Conservation (phyloP, 1,140 invertebrate genomes). For the Sycophaga agraensis region DNA sequence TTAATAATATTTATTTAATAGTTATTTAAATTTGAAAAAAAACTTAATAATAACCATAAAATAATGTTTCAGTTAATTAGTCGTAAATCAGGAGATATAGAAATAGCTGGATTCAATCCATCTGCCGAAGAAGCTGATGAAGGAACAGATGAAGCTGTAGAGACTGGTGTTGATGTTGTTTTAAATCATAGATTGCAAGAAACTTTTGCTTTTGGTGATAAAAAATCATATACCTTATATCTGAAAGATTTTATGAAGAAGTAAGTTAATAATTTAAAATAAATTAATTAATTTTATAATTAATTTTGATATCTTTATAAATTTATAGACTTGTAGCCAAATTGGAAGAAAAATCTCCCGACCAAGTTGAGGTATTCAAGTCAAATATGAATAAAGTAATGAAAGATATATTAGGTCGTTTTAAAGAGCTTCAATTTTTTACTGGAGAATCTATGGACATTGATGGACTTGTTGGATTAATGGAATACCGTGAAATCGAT, state of each 20-base stretch:
- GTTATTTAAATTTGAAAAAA: neutral
- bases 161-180: constrained; percentile 89
- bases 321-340: constrained; percentile 72
- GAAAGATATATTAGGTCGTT: constrained; percentile 88
- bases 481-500: constrained; percentile 90
- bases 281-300: neutral
- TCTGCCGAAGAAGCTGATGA: constrained; percentile 90
- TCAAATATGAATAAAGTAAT: constrained; percentile 93
- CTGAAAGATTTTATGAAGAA: constrained; percentile 97
- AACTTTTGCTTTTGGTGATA: constrained; percentile 82
- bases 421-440: constrained; percentile 94
- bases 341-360: constrained; percentile 76
- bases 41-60: constrained; percentile 23
- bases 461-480: constrained; percentile 89
- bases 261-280: constrained; percentile 59
- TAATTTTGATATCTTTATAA: neutral
- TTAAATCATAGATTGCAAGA: constrained; percentile 88
- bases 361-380: constrained; percentile 87
- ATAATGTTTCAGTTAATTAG: constrained; percentile 63
- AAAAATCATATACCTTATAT: constrained; percentile 88
- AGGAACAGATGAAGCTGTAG: constrained; percentile 72
- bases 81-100: constrained; percentile 77
- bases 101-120: constrained; percentile 85
- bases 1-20: constrained; percentile 39
- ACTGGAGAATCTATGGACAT: constrained; percentile 93